Evolutionary conservation across 2,797 vertebrate species (phyloP), one percentile per base, ranked within the genome.

Genomic region (Propithecus perrieri): DNA sequence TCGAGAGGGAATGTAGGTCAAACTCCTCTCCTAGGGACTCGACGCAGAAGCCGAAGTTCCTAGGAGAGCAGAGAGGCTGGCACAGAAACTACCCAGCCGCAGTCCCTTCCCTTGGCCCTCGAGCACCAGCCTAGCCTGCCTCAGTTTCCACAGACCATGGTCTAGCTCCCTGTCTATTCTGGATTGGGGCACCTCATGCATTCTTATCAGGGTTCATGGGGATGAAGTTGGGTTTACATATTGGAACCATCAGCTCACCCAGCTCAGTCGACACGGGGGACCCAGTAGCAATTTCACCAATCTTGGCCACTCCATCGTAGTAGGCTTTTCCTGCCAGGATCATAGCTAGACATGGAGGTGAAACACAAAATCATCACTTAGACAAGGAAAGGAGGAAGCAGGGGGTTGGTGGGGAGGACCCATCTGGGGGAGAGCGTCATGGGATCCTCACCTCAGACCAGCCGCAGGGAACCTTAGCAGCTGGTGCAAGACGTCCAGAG

Each of bases 191-290:
- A 30, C n/a, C 28, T 50, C 38, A 2, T 0, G 1, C 8, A 1
- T 35, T 85, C 75, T 20, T 7, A 28, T n/a, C 17, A 14, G 20
- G 46, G 24, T 50, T 46, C 28, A 20, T 6, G 28, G n/a, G 24
- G 24, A 59, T 4, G 43, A 22, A 72, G 22, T 72, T 59, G 14
- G 17, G 87, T 76, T 86, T 71, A 46, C 57, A 3, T 2, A 3
- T 20, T 1, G 7, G 4, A 65, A 85, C 1, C 13, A 33, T 92
- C 96, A 83, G 99, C 99, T 99, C 98, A 99, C 99, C 99, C 11
- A 99, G 98, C 94, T 99, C 99, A 97, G 99, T 99, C 84, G 99
- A 99, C 96, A 99, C 99, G 0, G 99, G 99, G 35, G 99, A 99
- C 85, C 99, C 98, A 0, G 99, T 98, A 18, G 99, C 99, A 88